A percentile compares a stretch with the other conserved stretches of the same genome.
Conservation (phyloP, 2,797 vertebrate species). For the Poecilia gillii region DNA sequence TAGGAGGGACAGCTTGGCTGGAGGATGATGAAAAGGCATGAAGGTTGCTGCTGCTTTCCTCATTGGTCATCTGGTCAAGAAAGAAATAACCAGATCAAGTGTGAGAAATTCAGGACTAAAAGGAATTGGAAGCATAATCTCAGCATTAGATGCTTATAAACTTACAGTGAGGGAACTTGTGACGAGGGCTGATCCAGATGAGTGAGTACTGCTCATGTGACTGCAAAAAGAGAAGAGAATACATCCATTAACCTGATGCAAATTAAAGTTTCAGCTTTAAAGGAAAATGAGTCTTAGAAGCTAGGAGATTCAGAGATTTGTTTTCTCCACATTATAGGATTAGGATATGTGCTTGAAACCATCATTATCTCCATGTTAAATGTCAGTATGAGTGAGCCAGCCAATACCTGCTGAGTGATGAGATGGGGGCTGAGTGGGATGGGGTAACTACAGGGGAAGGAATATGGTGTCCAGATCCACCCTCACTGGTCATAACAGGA, state of each 20-base stretch:
- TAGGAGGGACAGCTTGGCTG: slow-evolving; percentile 59
- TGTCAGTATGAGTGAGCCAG: not conserved
- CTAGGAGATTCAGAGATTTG: slow-evolving; percentile 49
- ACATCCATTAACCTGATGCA: slow-evolving; percentile 20
- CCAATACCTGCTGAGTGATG: slow-evolving; percentile 90
- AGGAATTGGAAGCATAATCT: not conserved
- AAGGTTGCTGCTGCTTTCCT: slow-evolving; percentile 73
- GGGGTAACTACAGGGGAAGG: slow-evolving; percentile 82
- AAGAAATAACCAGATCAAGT: slow-evolving; percentile 8
- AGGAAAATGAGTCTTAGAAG: not conserved
- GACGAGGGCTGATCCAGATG: slow-evolving; percentile 82
- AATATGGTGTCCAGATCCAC: slow-evolving; percentile 75
- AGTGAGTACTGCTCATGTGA: slow-evolving; percentile 86
- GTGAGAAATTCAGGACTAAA: not conserved
- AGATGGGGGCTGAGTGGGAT: slow-evolving; percentile 82
- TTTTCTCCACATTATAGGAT: slow-evolving; percentile 49
- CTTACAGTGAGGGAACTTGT: slow-evolving; percentile 88
- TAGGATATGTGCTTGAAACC: slow-evolving; percentile 31
- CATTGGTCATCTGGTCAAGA: slow-evolving; percentile 78
- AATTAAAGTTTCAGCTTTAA: not conserved
- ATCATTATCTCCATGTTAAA: slow-evolving; percentile 17
- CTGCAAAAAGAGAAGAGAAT: slow-evolving; percentile 72
- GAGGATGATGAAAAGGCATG: slow-evolving; percentile 77
- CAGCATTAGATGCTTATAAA: not conserved
- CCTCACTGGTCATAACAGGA: slow-evolving; percentile 82